Percentiles rank a stretch among this genome's conserved stretches.
phyloP scores from a whole-genome alignment of 2,113 vertebrate species.

The Nothobranchius kuhntae region DNA sequence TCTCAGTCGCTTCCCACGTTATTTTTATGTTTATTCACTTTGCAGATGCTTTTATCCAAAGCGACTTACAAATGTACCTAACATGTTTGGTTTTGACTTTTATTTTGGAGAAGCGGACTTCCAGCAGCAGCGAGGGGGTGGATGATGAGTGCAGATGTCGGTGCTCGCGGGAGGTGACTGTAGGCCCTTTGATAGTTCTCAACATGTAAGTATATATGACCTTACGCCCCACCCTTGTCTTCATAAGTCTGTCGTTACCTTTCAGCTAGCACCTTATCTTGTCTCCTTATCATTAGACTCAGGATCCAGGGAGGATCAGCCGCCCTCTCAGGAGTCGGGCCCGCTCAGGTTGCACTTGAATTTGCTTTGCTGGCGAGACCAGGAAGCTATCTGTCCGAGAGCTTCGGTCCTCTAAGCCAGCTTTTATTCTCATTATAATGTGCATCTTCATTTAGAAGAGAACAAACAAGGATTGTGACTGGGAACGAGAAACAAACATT shows the following conservation, averaged over 20 bases:
- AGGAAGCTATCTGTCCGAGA: constrained; percentile 20
- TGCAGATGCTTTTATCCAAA: too few species aligned
- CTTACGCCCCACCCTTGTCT: constrained; percentile 48
- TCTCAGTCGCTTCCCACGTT: constrained; percentile 33
- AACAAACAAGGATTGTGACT: constrained; percentile 25
- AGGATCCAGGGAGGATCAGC: constrained; percentile 45
- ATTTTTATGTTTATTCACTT: constrained; percentile 33
- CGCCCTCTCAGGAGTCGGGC: constrained; percentile 29
- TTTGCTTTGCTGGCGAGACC: constrained; percentile 40
- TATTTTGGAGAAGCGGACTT: constrained; percentile 7
- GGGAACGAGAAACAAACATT: not conserved
- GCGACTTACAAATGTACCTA: too few species aligned
- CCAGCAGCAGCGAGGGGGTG: constrained; percentile 8
- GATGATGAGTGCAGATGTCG: constrained; percentile 23
- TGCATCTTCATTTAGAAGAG: not conserved
- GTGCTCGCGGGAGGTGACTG: constrained; percentile 42
- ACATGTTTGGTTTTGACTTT: too few species aligned
- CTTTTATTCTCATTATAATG: constrained; percentile 31
- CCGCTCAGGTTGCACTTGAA: constrained; percentile 59
- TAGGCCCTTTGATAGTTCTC: constrained; percentile 35
- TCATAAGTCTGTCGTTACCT: constrained; percentile 53
- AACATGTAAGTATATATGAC: constrained; percentile 41
- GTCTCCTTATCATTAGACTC: constrained; percentile 55
- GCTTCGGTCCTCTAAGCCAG: constrained; percentile 22
- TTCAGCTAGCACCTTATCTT: constrained; percentile 63